A percentile compares a stretch with the other conserved stretches of the same genome.
phyloP scores from a whole-genome alignment of 1,140 invertebrate species.

The Scaptomyza montana region DNA sequence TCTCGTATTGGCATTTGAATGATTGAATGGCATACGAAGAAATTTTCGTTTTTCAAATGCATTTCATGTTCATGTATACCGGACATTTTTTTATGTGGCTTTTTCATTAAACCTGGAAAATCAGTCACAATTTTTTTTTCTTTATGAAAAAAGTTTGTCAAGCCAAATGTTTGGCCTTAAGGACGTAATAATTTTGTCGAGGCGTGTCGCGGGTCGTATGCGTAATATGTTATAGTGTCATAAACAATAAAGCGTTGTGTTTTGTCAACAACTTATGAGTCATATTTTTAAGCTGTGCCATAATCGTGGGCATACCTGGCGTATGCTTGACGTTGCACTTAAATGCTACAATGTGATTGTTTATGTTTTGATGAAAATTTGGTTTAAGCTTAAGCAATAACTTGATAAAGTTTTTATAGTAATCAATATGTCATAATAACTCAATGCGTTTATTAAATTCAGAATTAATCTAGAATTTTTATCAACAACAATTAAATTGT shows the following conservation, averaged over 20 bases:
- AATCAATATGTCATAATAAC: no score
- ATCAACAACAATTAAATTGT: no score
- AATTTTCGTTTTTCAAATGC: constrained; percentile 15
- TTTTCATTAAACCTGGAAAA: constrained; percentile 10
- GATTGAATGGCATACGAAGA: constrained; percentile 9
- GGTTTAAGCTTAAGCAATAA: not conserved
- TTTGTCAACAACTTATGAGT: constrained; percentile 38
- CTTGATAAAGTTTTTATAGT: no score
- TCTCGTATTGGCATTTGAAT: constrained; percentile 19
- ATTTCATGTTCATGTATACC: constrained; percentile 18
- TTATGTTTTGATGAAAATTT: not conserved
- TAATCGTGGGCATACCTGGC: not conserved
- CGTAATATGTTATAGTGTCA: constrained; percentile 19
- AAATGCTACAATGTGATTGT: not conserved
- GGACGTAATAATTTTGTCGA: not conserved
- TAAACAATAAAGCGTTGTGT: constrained; percentile 22
- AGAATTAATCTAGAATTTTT: no score
- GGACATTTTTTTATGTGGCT: constrained; percentile 6
- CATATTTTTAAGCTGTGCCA: not conserved
- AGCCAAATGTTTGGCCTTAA: not conserved
- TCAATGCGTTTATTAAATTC: no score
- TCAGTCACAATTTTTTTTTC: not conserved
- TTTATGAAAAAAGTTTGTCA: not conserved
- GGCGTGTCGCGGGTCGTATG: constrained; percentile 23
- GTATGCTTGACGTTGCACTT: not conserved